These are phyloP conservation scores for Labeo rohita DNA, from an alignment of 2,113 vertebrate species.

Conservation along the genomic window DNA sequence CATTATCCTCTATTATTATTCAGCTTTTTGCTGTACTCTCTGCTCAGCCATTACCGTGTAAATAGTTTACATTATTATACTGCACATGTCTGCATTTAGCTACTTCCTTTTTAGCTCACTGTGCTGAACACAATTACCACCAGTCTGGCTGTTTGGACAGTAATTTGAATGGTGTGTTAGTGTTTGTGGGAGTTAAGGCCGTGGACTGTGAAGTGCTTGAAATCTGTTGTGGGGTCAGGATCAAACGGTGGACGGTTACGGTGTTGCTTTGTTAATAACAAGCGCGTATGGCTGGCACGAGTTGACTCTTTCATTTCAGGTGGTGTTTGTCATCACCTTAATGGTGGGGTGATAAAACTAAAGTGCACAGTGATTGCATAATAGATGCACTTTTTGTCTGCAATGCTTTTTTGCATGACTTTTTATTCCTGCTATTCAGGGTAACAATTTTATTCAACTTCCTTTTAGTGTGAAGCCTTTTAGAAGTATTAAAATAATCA, in stretches of 20 bases:
- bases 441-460: neutral
- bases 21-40: neutral
- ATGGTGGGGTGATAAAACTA: slow-evolving; percentile 25
- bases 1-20: slow-evolving; percentile 35
- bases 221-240: slow-evolving; percentile 39
- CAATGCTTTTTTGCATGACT: neutral
- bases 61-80: slow-evolving; percentile 29
- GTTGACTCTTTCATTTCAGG: slow-evolving; percentile 27
- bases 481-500: neutral
- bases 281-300: slow-evolving; percentile 18
- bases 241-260: slow-evolving; percentile 30
- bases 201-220: slow-evolving; percentile 27
- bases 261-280: slow-evolving; percentile 41
- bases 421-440: slow-evolving; percentile 17
- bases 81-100: slow-evolving; percentile 12
- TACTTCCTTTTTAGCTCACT: neutral
- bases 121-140: slow-evolving; percentile 3
- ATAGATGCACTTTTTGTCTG: slow-evolving; percentile 15
- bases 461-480: neutral
- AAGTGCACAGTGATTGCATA: slow-evolving; percentile 38
- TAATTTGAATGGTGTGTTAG: slow-evolving; percentile 14
- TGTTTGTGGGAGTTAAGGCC: slow-evolving; percentile 14
- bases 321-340: slow-evolving; percentile 29
- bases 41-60: slow-evolving; percentile 11
- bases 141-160: neutral